Percentiles rank a stretch among this genome's conserved stretches.
Evolutionary conservation across 2,888 invertebrate species (phyloP).

Genomic region (Tetramorium bicarinatum): DNA sequence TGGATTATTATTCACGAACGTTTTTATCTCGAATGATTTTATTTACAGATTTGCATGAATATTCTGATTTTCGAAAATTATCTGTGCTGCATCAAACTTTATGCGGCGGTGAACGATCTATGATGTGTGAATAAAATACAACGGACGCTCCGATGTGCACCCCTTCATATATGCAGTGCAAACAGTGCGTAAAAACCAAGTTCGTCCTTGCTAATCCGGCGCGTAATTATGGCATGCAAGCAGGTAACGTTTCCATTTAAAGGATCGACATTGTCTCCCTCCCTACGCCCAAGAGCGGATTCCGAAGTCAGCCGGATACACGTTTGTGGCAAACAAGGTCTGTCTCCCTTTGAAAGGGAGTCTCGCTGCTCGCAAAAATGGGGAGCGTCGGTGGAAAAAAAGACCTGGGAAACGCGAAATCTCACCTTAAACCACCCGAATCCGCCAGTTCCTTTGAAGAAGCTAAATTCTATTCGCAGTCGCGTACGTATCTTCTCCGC

Average conservation of each 20-base stretch:
- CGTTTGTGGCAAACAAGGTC: conserved; percentile 69
- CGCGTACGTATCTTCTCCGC: conserved; percentile 23
- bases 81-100: background rate
- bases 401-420: conserved; percentile 67
- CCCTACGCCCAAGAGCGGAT: conserved; percentile 34
- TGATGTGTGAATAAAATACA: conserved; percentile 9
- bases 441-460: conserved; percentile 73
- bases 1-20: conserved; percentile 3
- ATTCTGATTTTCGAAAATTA: background rate
- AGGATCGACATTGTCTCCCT: conserved; percentile 60
- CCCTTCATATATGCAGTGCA: conserved; percentile 9
- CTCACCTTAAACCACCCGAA: conserved; percentile 74
- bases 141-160: background rate
- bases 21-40: background rate
- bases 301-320: conserved; percentile 55
- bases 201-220: conserved; percentile 18
- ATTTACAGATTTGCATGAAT: background rate
- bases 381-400: conserved; percentile 44
- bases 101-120: background rate
- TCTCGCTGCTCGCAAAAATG: conserved; percentile 40
- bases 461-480: conserved; percentile 76
- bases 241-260: conserved; percentile 46
- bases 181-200: conserved; percentile 36
- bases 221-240: conserved; percentile 40
- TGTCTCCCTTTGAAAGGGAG: conserved; percentile 51